phyloP scores from a whole-genome alignment of 2,113 vertebrate species.

The Australoheros scitulus region DNA sequence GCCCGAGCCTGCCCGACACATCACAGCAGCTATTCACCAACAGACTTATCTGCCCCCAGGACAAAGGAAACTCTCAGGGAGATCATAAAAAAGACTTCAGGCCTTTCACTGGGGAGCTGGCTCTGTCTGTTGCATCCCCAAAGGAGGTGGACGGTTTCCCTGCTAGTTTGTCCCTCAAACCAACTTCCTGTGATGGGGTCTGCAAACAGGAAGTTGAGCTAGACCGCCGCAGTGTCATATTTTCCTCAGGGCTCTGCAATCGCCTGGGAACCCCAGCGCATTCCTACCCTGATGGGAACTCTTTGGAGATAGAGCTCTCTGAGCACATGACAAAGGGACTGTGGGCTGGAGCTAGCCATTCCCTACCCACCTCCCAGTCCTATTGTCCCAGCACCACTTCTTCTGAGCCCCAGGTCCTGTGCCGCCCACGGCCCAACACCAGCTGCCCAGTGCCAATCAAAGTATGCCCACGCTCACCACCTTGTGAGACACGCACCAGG shows the following conservation, averaged over 20 bases:
- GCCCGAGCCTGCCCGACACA: conserved; percentile 85
- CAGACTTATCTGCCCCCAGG: conserved; percentile 89
- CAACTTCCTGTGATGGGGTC: conserved; percentile 88
- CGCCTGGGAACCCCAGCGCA: conserved; percentile 90
- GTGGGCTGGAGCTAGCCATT: conserved; percentile 91
- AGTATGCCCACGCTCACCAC: conserved; percentile 96
- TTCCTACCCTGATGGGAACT: conserved; percentile 91
- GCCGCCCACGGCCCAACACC: conserved; percentile 93
- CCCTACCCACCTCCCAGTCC: conserved; percentile 92
- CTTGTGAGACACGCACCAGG: conserved; percentile 94
- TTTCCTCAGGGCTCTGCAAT: conserved; percentile 93
- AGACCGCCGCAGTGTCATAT: conserved; percentile 97
- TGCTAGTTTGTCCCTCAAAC: conserved; percentile 87
- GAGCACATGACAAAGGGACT: conserved; percentile 93
- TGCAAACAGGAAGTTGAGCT: conserved; percentile 95
- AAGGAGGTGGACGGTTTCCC: conserved; percentile 89
- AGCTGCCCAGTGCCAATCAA: conserved; percentile 99
- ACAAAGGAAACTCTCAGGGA: conserved; percentile 98
- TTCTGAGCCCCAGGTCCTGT: conserved; percentile 84
- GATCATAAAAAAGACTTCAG: conserved; percentile 95
- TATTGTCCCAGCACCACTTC: conserved; percentile 83
- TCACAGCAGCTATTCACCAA: conserved; percentile 92
- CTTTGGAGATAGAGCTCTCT: conserved; percentile 92
- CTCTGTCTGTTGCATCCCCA: conserved; percentile 86
- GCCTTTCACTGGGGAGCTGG: conserved; percentile 88